Percentiles rank a stretch among this genome's conserved stretches.
phyloP scores from a whole-genome alignment of 2,797 vertebrate genomes.

The Dallia pectoralis region DNA sequence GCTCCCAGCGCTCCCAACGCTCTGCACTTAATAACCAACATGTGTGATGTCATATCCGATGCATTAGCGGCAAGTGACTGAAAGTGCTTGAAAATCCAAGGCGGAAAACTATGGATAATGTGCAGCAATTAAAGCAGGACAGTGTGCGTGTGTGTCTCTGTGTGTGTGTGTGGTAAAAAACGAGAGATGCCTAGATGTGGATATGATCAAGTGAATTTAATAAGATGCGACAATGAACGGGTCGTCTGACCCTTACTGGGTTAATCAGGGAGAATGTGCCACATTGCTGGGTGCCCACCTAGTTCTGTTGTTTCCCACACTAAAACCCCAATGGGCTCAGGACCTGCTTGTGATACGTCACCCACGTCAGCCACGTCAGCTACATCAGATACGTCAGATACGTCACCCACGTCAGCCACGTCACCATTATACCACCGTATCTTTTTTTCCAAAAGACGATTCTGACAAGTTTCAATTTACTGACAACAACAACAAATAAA shows the following conservation, averaged over 20 bases:
- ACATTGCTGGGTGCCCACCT: neutral
- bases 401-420: no score
- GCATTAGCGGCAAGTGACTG: constrained; percentile 2
- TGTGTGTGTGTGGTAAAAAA: no score
- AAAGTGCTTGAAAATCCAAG: neutral
- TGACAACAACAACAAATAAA: no score
- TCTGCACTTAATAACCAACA: neutral
- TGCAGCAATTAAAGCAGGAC: constrained; percentile 10
- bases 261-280: neutral
- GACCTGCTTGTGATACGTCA: no score
- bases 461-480: no score
- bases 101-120: constrained; percentile 20
- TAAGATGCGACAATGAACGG: neutral
- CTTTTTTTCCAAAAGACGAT: no score
- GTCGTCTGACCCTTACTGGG: neutral
- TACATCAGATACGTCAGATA: no score
- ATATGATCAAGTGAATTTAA: no score
- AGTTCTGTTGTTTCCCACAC: neutral
- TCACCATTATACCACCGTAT: no score
- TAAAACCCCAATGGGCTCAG: no score
- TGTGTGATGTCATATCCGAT: neutral
- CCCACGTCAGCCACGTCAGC: no score
- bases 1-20: neutral
- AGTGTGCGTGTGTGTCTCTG: no score
- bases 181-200: neutral